These are phyloP conservation scores for Erpornis zantholeuca DNA, from an alignment of 2,113 vertebrate species.

Conservation along the genomic window DNA sequence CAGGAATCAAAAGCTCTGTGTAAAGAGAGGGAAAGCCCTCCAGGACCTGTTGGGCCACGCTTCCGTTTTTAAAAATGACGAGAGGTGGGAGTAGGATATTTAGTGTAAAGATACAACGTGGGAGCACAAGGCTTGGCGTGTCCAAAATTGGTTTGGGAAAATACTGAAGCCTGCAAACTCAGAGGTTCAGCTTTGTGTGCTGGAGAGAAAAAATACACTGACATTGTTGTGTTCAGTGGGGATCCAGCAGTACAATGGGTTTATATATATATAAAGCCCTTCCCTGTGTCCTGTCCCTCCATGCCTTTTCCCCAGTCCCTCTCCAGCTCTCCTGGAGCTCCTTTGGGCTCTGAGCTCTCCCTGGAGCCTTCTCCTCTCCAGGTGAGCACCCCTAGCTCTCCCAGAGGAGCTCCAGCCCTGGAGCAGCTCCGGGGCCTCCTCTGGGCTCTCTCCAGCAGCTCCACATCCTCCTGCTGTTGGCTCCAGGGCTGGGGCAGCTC, in stretches of 20 bases:
- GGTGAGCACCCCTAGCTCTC: not conserved
- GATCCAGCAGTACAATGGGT: not conserved
- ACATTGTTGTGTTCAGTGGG: not conserved
- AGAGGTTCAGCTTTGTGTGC: not conserved
- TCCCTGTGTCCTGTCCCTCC: not conserved
- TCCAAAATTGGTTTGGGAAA: not conserved
- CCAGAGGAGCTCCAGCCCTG: not conserved
- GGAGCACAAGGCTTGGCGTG: not conserved
- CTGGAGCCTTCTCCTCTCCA: not conserved
- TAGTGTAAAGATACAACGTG: not conserved
- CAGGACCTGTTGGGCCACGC: not conserved
- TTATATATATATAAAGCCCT: too few species aligned
- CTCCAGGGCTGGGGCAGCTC: not conserved
- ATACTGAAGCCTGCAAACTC: not conserved
- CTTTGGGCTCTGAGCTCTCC: not conserved
- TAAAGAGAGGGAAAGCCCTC: not conserved
- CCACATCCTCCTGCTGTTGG: not conserved
- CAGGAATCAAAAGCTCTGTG: not conserved
- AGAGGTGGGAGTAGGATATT: not conserved
- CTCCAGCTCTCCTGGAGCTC: not conserved
- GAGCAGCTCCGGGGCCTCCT: not conserved
- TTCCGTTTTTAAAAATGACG: not conserved
- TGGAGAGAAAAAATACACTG: not conserved
- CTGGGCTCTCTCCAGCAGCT: not conserved
- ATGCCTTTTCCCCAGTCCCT: not conserved